phyloP scores from a whole-genome alignment of 2,888 invertebrate genomes.

The Halictus ligatus region DNA sequence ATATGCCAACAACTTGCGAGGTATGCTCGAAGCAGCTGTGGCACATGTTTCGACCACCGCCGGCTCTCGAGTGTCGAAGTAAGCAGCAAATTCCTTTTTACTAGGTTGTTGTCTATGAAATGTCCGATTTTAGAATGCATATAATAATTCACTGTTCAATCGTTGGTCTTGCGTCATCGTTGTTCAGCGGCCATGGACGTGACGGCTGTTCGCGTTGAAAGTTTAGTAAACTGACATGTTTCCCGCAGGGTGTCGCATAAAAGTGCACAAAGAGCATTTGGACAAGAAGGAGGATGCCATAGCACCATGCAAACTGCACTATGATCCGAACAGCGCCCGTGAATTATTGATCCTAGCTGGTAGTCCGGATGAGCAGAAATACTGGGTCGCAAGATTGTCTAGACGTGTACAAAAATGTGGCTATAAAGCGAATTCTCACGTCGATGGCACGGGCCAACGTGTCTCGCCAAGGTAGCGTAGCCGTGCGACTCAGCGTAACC shows the following conservation, averaged over 20 bases:
- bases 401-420: conserved; percentile 97
- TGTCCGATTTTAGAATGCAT: no score
- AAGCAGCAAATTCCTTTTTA: conserved; percentile 80
- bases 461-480: conserved; percentile 90
- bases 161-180: background rate
- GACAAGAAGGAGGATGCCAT: conserved; percentile 93
- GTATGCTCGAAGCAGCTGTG: conserved; percentile 98
- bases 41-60: conserved; percentile 99
- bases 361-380: conserved; percentile 94
- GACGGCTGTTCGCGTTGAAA: background rate
- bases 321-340: conserved; percentile 96
- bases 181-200: background rate
- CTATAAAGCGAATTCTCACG: conserved; percentile 92
- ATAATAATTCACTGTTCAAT: background rate
- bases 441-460: conserved; percentile 83
- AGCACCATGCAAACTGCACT: conserved; percentile 98
- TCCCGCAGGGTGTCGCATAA: conserved; percentile 94
- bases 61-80: conserved; percentile 98
- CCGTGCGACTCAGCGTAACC: conserved; percentile 74
- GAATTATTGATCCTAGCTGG: conserved; percentile 96
- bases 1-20: conserved; percentile 99
- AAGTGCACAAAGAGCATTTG: conserved; percentile 99
- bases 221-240: background rate
- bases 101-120: background rate
- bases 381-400: conserved; percentile 96